A percentile compares a stretch with the other conserved stretches of the same genome.
Conservation (phyloP, 1,140 invertebrate species). For the Dendroctonus ponderosae region DNA sequence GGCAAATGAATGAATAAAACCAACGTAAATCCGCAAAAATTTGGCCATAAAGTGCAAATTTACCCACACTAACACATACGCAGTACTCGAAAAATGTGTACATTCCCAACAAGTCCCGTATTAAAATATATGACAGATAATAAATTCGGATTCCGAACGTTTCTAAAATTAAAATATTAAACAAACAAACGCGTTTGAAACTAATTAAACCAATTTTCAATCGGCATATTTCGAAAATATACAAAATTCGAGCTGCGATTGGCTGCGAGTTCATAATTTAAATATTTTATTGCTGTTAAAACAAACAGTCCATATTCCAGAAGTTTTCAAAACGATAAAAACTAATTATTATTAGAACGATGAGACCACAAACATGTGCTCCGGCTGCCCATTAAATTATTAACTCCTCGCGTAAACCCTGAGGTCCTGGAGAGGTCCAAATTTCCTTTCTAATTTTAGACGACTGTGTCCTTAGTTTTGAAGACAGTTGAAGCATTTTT, state of each 20-base stretch:
- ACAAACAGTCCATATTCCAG: constrained; percentile 31
- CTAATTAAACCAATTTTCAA: constrained; percentile 33
- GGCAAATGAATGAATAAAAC: too few relatives aligned
- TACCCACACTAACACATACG: too few relatives aligned
- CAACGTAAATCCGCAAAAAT: too few relatives aligned
- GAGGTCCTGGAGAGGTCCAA: too few relatives aligned
- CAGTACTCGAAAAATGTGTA: too few relatives aligned
- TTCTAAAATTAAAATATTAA: constrained; percentile 36
- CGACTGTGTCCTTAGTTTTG: too few relatives aligned
- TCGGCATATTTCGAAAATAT: constrained; percentile 35
- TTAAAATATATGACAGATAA: constrained; percentile 24
- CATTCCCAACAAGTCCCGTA: too few relatives aligned
- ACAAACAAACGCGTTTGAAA: constrained; percentile 27
- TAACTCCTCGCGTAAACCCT: constrained; percentile 12
- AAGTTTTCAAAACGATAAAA: constrained; percentile 35
- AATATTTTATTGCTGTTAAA: constrained; percentile 36
- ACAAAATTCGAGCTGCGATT: constrained; percentile 19
- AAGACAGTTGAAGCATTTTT: too few relatives aligned
- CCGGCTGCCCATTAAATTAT: constrained; percentile 23
- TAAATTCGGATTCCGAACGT: constrained; percentile 18
- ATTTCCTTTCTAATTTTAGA: too few relatives aligned
- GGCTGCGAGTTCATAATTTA: constrained; percentile 31
- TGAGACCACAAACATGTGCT: constrained; percentile 29
- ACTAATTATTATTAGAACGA: constrained; percentile 36
- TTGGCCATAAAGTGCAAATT: too few relatives aligned